Conservation (phyloP, 2,113 vertebrate species). For the Formicarius rufipectus region DNA sequence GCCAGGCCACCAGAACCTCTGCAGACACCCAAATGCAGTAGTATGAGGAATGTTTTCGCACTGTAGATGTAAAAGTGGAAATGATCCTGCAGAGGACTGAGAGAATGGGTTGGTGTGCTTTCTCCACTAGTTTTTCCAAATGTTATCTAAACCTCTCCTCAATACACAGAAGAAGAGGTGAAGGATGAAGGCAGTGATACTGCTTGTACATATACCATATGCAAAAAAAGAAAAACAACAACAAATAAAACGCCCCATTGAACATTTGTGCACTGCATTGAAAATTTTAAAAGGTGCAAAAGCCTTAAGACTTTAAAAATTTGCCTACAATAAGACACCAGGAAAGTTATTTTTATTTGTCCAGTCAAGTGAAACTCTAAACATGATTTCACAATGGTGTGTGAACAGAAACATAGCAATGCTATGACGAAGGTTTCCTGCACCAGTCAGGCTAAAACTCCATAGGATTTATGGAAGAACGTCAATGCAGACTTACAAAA, state of each 20-base stretch:
- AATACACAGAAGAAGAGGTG: background rate
- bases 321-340: background rate
- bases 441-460: background rate
- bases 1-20: background rate
- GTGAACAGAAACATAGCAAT: background rate
- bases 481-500: background rate
- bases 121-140: background rate
- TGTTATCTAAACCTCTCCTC: background rate
- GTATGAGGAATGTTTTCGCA: background rate
- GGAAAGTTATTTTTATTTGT: background rate
- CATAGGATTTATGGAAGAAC: background rate
- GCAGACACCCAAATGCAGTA: background rate
- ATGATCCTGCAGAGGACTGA: background rate
- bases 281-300: background rate
- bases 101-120: background rate
- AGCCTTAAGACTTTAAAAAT: background rate
- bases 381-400: background rate
- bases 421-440: background rate
- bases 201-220: rapidly evolving
- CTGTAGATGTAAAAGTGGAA: background rate
- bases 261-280: background rate
- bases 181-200: background rate
- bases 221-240: no score
- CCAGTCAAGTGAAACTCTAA: background rate
- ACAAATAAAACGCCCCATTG: rapidly evolving